These are phyloP conservation scores for Bolinopsis microptera DNA, from an alignment of 37 sponge, comb jelly and placozoan species.

Conservation along the genomic window DNA sequence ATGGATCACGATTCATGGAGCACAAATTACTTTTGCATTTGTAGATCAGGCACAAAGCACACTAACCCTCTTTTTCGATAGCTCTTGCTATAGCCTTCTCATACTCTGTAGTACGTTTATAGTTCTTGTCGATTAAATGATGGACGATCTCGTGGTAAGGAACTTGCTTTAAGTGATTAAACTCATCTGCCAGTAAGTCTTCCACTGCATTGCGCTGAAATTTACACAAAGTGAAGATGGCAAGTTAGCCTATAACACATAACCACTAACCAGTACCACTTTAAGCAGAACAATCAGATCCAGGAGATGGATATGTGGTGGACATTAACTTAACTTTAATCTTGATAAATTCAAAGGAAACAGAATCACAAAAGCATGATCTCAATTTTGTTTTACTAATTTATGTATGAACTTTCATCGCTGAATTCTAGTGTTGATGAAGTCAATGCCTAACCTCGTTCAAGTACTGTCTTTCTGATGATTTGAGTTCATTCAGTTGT, in stretches of 20 bases:
- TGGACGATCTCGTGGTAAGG: conserved; percentile 60
- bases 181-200: conserved; percentile 29
- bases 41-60: too few relatives aligned
- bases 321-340: too few relatives aligned
- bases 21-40: too few relatives aligned
- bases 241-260: background rate
- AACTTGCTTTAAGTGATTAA: background rate
- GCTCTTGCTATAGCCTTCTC: conserved; percentile 48
- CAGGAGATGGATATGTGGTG: too few relatives aligned
- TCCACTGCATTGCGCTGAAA: conserved; percentile 54
- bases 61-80: conserved; percentile 50
- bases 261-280: too few relatives aligned
- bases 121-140: background rate
- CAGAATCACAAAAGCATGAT: too few relatives aligned
- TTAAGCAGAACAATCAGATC: too few relatives aligned
- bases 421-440: too few relatives aligned
- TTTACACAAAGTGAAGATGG: background rate
- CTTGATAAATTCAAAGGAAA: too few relatives aligned
- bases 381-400: too few relatives aligned
- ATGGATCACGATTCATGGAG: too few relatives aligned
- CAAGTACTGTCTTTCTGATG: background rate
- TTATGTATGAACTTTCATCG: too few relatives aligned
- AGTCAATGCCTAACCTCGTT: conserved; percentile 57
- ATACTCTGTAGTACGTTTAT: conserved; percentile 12
- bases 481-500: conserved; percentile 46